A percentile compares a stretch with the other conserved stretches of the same genome.
Conservation (phyloP, 1,140 invertebrate species). For the Drosophila rhopaloa region DNA sequence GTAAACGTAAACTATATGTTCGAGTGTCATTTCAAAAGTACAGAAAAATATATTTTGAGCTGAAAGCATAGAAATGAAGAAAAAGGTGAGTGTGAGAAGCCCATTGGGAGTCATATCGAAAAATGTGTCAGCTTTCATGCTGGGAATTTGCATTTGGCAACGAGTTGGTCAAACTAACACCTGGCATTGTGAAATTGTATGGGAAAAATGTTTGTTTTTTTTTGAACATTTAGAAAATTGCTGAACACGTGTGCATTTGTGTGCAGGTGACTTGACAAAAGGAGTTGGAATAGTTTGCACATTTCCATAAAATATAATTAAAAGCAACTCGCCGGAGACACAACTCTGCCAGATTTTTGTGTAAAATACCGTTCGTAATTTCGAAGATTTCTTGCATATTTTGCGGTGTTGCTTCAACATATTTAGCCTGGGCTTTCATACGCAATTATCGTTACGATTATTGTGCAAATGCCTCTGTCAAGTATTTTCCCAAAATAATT, state of each 20-base stretch:
- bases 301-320: slow-evolving; percentile 80
- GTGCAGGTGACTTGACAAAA: slow-evolving; percentile 54
- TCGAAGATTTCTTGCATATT: slow-evolving; percentile 73
- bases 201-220: slow-evolving; percentile 2
- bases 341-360: slow-evolving; percentile 22
- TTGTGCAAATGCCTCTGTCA: slow-evolving; percentile 54
- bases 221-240: slow-evolving; percentile 27
- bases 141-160: slow-evolving; percentile 49
- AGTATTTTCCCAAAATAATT: slow-evolving; percentile 55
- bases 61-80: slow-evolving; percentile 4
- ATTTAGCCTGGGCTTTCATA: slow-evolving; percentile 57
- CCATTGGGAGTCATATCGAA: slow-evolving; percentile 37
- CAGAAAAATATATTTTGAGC: slow-evolving; percentile 5
- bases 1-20: slow-evolving; percentile 5
- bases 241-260: slow-evolving; percentile 14
- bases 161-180: slow-evolving; percentile 53
- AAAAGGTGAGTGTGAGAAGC: not conserved
- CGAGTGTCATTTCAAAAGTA: slow-evolving; percentile 12
- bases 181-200: slow-evolving; percentile 28
- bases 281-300: slow-evolving; percentile 11
- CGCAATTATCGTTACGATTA: slow-evolving; percentile 71
- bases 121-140: slow-evolving; percentile 34
- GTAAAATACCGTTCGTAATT: slow-evolving; percentile 28
- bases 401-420: slow-evolving; percentile 54
- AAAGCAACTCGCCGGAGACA: slow-evolving; percentile 60